Base-by-base conservation (phyloP, 2,888 invertebrate genomes). In the Ellobium chinense region DNA sequence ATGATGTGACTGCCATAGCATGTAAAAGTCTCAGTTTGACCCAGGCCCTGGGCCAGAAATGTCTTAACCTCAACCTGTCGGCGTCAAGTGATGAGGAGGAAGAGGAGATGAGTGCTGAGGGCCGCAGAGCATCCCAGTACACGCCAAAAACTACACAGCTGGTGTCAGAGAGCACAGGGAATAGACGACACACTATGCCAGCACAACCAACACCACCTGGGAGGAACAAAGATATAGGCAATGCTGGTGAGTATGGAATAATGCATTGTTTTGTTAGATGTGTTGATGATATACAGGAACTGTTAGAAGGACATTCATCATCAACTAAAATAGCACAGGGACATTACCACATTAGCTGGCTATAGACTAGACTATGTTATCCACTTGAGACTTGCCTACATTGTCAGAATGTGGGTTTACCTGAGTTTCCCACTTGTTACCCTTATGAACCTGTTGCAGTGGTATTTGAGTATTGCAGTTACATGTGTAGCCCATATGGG, bases 21-120 rank as follows among this genome's bases (percentile, higher is more conserved):
- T 87, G 87, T 62, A 86, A 88, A 34, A 89, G 88, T 70, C 84
- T 90, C 21, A 88, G 87, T 74, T 85, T 90, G 68, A 87, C 89
- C 0, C 89, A 90, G 83, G 89, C 88, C 0, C 83, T 90, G 54
- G 87, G 87, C 34, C 89, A 89, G 75, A 87, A 88, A 70, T 89
- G 88, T 84, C 84, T 86, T 18, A 84, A 87, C 65, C 82, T 88
- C 14, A 88, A 88, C 76, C 56, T 86, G 60, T 87, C 88, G 9
- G 87, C 86, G 34, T 86, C 88, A n/a, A 88, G 88, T 69, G 87
- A 87, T 77, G 90, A 89, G 36, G 89, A 88, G 14, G 87, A 60
- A 12, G 81, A 78, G 9, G 73, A 73, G 18, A 34, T 56, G 27
- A 14, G 29, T 4, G 27, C 21, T 12, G 58, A 36, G 21, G 54